Conservation (phyloP, 2,113 vertebrate species). For the Nothoprocta pentlandii region DNA sequence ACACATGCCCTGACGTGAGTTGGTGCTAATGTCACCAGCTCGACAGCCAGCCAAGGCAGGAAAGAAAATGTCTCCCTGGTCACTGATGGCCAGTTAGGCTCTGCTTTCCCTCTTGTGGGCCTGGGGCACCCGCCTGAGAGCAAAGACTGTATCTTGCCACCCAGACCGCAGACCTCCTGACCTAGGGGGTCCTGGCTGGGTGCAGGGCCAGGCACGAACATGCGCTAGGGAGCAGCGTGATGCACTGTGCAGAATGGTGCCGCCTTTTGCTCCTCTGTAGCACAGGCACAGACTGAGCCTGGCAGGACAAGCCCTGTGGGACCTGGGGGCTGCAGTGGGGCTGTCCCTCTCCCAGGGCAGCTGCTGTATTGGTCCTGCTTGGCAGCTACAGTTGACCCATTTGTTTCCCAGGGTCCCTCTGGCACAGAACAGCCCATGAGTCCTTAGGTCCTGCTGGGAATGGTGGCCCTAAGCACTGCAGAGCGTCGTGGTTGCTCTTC, state of each 20-base stretch:
- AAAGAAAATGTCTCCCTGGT: neutral
- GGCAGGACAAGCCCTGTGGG: neutral
- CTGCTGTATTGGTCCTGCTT: neutral
- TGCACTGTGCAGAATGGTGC: neutral
- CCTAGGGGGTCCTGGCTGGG: neutral
- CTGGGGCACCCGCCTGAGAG: neutral
- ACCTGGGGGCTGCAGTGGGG: neutral
- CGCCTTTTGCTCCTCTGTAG: no score
- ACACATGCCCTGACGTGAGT: neutral
- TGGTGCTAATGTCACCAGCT: neutral
- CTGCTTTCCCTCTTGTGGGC: neutral
- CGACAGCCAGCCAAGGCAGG: neutral
- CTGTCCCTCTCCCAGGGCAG: neutral
- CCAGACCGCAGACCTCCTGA: neutral
- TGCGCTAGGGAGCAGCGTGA: fast-evolving
- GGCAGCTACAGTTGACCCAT: fast-evolving
- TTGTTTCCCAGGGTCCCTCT: no score
- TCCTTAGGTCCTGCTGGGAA: neutral
- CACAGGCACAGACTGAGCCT: no score
- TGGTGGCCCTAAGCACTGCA: neutral
- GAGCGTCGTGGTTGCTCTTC: neutral
- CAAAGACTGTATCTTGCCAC: neutral
- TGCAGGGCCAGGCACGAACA: neutral
- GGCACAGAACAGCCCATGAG: no score
- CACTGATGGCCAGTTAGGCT: neutral